Evolutionary conservation across 2,888 invertebrate species (phyloP), one percentile per base, ranked within the genome.

Genomic region (Metellina segmentata): DNA sequence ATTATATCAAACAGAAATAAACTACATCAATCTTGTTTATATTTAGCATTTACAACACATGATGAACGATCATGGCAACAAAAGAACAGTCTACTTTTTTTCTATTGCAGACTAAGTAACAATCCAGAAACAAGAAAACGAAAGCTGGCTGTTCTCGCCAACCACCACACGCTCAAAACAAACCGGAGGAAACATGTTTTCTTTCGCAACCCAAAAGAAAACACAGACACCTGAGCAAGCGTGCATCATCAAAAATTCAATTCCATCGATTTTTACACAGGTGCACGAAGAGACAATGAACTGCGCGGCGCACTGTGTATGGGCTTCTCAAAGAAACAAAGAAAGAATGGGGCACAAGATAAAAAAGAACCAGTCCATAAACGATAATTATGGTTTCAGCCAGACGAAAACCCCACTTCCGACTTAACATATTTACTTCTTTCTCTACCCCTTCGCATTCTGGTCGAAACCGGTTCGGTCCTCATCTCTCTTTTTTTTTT

Each of bases 341-440:
- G 52, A 51, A 19, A 78, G n/a, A 52, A 78, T 78, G 77, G 53
- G 19, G 34, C 53, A 5, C 13, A 61, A 51, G 53, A 11, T 53
- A 79, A 61, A 49, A n/a, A 81, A 87, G 74, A 88, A 81, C 88
- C 49, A 69, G 81, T 51, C 72, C 52, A 75, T 70, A 86, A 85
- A 61, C 61, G 87, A 87, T 91, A 91, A 91, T 91, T 91, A 81
- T 79, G 53, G 74, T 69, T 61, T 61, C 20, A 70, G 69, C 85
- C 78, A 91, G 85, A 90, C 86, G 61, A 61, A 90, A n/a, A n/a
- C n/a, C 81, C 81, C 52, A 90, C 90, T 90, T 90, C 90, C 90
- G 90, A 90, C 90, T 85, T 85, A 74, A 75, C 90, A 90, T 86
- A 90, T 86, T 86, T 86, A 82, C 82, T 81, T 81, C 70, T 81